These are phyloP conservation scores for Leptopilina drosophilae DNA, from an alignment of 2,888 invertebrate genomes.

Conservation along the genomic window DNA sequence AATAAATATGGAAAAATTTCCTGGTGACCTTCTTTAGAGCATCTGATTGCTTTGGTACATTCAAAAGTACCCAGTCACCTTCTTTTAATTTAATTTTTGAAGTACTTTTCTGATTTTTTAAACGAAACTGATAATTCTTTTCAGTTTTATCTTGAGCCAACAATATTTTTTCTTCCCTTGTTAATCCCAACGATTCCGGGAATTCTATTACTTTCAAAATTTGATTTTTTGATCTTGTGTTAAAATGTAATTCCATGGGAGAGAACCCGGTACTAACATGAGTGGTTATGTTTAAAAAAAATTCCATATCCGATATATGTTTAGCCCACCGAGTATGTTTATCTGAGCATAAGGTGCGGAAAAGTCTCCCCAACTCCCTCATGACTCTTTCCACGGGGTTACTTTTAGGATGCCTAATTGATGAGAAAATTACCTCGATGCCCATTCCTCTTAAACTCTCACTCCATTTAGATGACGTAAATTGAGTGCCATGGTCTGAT, in stretches of 20 bases:
- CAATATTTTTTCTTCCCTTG: slow-evolving; percentile 39
- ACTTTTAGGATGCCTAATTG: too few species aligned
- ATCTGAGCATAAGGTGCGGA: slow-evolving; percentile 48
- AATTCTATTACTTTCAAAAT: slow-evolving; percentile 38
- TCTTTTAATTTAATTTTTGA: slow-evolving; percentile 43
- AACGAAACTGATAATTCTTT: slow-evolving; percentile 42
- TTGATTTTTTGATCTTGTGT: slow-evolving; percentile 42
- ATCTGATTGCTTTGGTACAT: too few species aligned
- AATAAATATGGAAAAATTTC: too few species aligned
- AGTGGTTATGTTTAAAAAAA: slow-evolving; percentile 48
- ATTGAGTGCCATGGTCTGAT: slow-evolving; percentile 52
- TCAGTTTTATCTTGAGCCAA: slow-evolving; percentile 44
- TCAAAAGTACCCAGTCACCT: slow-evolving; percentile 46
- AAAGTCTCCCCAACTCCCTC: slow-evolving; percentile 30
- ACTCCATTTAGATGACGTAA: slow-evolving; percentile 44
- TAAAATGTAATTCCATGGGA: slow-evolving; percentile 48
- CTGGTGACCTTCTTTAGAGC: too few species aligned
- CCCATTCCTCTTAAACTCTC: slow-evolving; percentile 7
- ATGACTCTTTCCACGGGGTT: too few species aligned
- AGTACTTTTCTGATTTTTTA: slow-evolving; percentile 39
- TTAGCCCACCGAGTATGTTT: slow-evolving; percentile 51
- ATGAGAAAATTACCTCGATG: neutral
- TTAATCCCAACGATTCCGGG: slow-evolving; percentile 27
- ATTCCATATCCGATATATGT: slow-evolving; percentile 49
- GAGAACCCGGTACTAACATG: slow-evolving; percentile 49